phyloP scores from a whole-genome alignment of 2,113 vertebrate species.

The Pteropus alecto region DNA sequence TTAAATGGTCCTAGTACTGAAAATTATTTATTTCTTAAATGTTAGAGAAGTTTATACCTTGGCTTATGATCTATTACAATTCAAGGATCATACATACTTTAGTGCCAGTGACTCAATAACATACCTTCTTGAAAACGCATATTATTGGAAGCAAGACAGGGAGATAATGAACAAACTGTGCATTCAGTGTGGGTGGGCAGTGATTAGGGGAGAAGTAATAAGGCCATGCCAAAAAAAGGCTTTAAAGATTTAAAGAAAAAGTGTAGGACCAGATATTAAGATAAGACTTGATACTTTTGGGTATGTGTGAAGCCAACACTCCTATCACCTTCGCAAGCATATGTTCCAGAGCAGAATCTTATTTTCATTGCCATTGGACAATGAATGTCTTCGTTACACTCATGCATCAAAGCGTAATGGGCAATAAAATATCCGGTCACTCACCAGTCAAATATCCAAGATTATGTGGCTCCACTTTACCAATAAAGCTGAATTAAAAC shows the following conservation, averaged over 20 bases:
- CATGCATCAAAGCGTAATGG: not conserved
- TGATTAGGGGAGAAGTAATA: not conserved
- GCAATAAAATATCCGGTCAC: not conserved
- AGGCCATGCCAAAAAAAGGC: not conserved
- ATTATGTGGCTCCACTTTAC: not conserved
- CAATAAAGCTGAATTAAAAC: not conserved
- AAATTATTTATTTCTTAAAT: slow-evolving; percentile 4
- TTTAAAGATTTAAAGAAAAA: not conserved
- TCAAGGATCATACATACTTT: not conserved
- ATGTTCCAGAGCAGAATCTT: not conserved
- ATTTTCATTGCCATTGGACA: not conserved
- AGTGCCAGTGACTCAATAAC: not conserved
- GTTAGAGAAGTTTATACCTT: not conserved
- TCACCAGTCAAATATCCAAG: not conserved
- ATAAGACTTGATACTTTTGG: not conserved
- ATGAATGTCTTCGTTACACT: not conserved
- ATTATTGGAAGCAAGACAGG: not conserved
- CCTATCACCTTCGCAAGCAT: not conserved
- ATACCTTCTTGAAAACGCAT: not conserved
- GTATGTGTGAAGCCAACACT: not conserved
- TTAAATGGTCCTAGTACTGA: not conserved
- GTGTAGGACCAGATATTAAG: not conserved
- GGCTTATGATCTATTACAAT: not conserved
- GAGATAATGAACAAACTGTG: not conserved
- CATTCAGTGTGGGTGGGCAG: not conserved